Percentiles rank a stretch among this genome's conserved stretches.
These are phyloP conservation scores for Schizaphis graminum DNA, from an alignment of 2,888 invertebrate species.

Conservation along the genomic window DNA sequence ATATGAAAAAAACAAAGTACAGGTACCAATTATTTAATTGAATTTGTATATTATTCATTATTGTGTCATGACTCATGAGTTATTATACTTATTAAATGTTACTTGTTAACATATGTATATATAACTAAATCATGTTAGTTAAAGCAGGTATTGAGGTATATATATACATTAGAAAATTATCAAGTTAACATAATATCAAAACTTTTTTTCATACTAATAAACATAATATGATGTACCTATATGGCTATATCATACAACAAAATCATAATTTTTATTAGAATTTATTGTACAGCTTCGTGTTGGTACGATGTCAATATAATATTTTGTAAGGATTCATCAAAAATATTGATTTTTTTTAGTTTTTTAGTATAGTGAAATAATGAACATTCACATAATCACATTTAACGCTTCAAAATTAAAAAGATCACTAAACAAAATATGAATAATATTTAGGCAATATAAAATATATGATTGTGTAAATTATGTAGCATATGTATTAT, in stretches of 20 bases:
- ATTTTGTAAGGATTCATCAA: not conserved
- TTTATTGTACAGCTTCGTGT: not conserved
- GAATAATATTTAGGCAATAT: not conserved
- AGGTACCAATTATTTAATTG: not conserved
- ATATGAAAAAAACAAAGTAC: not conserved
- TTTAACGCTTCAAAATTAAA: not conserved
- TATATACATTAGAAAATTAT: not conserved
- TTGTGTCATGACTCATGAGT: not conserved
- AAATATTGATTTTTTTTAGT: conserved; percentile 9
- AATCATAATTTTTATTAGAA: not conserved
- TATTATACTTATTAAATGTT: not conserved
- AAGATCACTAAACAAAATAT: not conserved
- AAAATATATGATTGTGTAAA: too few species aligned
- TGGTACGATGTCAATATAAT: not conserved
- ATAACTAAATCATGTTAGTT: not conserved
- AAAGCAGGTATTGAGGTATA: too few species aligned
- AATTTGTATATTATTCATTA: not conserved
- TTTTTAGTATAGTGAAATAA: not conserved
- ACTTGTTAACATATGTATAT: not conserved
- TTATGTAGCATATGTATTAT: too few species aligned
- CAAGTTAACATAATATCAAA: not conserved
- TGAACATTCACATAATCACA: not conserved
- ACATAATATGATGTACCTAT: not conserved
- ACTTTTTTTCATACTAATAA: not conserved
- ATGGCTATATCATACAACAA: too few species aligned